Conservation (phyloP, 2,888 invertebrate species). For the Melipona bicolor region DNA sequence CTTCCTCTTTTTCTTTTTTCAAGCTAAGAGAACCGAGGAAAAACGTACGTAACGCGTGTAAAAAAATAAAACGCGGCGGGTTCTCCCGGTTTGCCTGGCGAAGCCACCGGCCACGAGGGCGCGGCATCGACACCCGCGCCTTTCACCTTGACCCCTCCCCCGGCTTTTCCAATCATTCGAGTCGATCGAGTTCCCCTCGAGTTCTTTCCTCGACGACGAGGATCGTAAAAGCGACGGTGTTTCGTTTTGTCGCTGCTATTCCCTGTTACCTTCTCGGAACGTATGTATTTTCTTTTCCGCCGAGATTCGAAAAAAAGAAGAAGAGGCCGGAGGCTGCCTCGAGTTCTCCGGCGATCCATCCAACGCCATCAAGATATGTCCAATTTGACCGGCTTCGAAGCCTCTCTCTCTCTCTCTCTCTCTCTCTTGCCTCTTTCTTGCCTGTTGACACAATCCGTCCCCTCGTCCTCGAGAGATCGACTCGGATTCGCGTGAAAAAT, state of each 20-base stretch:
- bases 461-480: background rate
- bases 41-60: conserved; percentile 32
- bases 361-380: conserved; percentile 58
- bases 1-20: background rate
- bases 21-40: conserved; percentile 53
- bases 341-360: conserved; percentile 28
- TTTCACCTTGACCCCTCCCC: conserved; percentile 10
- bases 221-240: conserved; percentile 9
- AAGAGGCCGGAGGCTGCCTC: background rate
- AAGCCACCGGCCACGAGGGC: conserved; percentile 18
- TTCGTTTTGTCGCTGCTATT: conserved; percentile 14
- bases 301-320: conserved; percentile 3
- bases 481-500: conserved; percentile 2
- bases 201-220: conserved; percentile 36
- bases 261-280: background rate
- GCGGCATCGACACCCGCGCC: conserved; percentile 42
- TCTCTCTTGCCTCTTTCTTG: background rate
- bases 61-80: conserved; percentile 39
- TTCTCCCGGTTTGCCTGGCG: conserved; percentile 7
- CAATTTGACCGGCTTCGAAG: conserved; percentile 32
- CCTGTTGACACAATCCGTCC: conserved; percentile 1
- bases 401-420: background rate
- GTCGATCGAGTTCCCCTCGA: conserved; percentile 30
- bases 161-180: background rate
- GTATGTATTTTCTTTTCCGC: background rate